Evolutionary conservation across 1,140 invertebrate species (phyloP).

Genomic region (Lethocerus indicus): DNA sequence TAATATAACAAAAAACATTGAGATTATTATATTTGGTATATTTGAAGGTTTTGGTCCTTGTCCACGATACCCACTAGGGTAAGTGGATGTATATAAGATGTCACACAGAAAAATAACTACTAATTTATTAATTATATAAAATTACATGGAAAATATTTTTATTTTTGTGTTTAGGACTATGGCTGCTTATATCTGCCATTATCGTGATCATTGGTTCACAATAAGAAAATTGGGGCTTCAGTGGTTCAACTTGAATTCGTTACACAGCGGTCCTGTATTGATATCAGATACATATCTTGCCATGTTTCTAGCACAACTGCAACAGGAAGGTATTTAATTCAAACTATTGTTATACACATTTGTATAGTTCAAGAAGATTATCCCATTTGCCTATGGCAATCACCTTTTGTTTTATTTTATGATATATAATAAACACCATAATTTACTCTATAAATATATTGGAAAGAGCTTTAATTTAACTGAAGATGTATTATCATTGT

Average conservation of each 20-base stretch:
- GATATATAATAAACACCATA: too few species aligned
- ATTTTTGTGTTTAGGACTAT: constrained; percentile 32
- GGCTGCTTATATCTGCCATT: constrained; percentile 69
- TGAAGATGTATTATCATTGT: too few species aligned
- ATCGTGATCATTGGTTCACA: constrained; percentile 70
- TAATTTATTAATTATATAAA: neutral
- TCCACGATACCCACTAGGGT: too few species aligned
- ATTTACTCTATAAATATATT: too few species aligned
- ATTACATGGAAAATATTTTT: constrained; percentile 9
- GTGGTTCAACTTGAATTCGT: constrained; percentile 79
- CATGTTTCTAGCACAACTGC: constrained; percentile 57
- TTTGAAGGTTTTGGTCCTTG: too few species aligned
- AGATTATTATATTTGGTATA: too few species aligned
- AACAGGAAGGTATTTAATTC: constrained; percentile 60
- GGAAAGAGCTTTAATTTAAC: too few species aligned
- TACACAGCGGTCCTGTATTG: constrained; percentile 51
- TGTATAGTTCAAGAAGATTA: constrained; percentile 5
- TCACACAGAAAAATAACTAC: neutral
- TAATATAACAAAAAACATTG: too few species aligned
- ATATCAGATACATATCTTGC: constrained; percentile 63
- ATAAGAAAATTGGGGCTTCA: constrained; percentile 58
- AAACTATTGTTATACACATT: too few species aligned
- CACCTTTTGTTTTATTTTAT: neutral
- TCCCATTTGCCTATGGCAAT: neutral
- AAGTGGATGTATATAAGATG: too few species aligned